A percentile compares a stretch with the other conserved stretches of the same genome.
Evolutionary conservation across 2,888 invertebrate genomes (phyloP).

Genomic region (Scrobipalpa costella): DNA sequence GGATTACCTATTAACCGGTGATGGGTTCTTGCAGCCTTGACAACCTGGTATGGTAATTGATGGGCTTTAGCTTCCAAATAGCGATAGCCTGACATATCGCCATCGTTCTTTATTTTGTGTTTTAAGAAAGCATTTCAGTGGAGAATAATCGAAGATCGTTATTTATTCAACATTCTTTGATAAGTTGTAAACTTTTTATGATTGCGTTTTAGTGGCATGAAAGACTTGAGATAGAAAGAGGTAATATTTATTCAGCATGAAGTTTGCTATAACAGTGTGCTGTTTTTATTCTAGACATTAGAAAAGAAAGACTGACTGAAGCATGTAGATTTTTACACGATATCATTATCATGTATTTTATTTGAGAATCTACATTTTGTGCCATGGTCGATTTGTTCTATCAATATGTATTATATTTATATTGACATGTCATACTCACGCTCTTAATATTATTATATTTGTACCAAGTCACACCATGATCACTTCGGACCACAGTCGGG

Average conservation of each 20-base stretch:
- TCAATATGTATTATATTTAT: conserved; percentile 40
- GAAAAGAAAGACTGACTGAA: conserved; percentile 63
- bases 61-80: too few relatives aligned
- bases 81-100: too few relatives aligned
- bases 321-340: conserved; percentile 52
- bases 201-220: conserved; percentile 41
- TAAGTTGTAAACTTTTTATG: neutral
- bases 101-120: too few relatives aligned
- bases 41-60: too few relatives aligned
- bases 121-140: too few relatives aligned
- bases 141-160: neutral
- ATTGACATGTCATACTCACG: conserved; percentile 28
- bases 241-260: conserved; percentile 46
- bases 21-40: too few relatives aligned
- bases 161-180: neutral
- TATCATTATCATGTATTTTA: conserved; percentile 24
- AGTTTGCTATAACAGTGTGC: conserved; percentile 46
- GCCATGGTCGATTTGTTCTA: conserved; percentile 15
- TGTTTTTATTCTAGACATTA: conserved; percentile 34
- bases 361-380: conserved; percentile 21
- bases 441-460: conserved; percentile 31
- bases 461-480: conserved; percentile 43
- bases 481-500: conserved; percentile 61
- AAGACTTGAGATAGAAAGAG: conserved; percentile 42
- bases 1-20: too few relatives aligned